phyloP scores from a whole-genome alignment of 2,113 vertebrate species.

The Brachirus orientalis region DNA sequence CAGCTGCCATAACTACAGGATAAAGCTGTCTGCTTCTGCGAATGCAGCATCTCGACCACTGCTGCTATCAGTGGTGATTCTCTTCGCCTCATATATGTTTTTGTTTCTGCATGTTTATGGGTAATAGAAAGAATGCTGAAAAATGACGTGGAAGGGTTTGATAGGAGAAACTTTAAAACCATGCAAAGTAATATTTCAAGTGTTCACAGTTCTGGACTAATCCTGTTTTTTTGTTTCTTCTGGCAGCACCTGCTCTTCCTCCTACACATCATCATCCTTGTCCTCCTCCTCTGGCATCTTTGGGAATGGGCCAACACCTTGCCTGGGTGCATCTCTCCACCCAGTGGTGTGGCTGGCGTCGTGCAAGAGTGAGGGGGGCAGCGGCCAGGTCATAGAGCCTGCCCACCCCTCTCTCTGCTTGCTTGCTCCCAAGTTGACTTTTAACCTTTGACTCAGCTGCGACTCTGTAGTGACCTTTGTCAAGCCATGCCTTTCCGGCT shows the following conservation, averaged over 20 bases:
- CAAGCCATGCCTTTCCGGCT: slow-evolving; percentile 94
- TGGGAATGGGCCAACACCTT: slow-evolving; percentile 81
- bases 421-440: slow-evolving; percentile 51
- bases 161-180: neutral
- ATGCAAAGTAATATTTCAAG: no score
- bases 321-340: slow-evolving; percentile 76
- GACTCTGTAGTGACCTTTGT: slow-evolving; percentile 28
- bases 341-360: slow-evolving; percentile 67
- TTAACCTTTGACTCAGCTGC: slow-evolving; percentile 64
- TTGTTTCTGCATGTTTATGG: slow-evolving; percentile 20
- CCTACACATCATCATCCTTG: slow-evolving; percentile 34
- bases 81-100: neutral
- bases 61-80: slow-evolving; percentile 12
- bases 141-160: slow-evolving; percentile 10
- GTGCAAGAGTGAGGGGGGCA: slow-evolving; percentile 72
- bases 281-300: slow-evolving; percentile 64
- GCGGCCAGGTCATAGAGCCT: slow-evolving; percentile 58
- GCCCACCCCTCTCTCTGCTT: slow-evolving; percentile 42
- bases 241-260: slow-evolving; percentile 43
- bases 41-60: neutral
- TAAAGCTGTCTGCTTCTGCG: slow-evolving; percentile 42
- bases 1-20: slow-evolving; percentile 59
- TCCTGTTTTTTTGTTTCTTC: slow-evolving; percentile 22
- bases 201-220: slow-evolving; percentile 12
- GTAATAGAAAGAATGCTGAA: slow-evolving; percentile 11